Evolutionary conservation across 1,140 invertebrate genomes (phyloP).

Genomic region (Aphelinus certus): DNA sequence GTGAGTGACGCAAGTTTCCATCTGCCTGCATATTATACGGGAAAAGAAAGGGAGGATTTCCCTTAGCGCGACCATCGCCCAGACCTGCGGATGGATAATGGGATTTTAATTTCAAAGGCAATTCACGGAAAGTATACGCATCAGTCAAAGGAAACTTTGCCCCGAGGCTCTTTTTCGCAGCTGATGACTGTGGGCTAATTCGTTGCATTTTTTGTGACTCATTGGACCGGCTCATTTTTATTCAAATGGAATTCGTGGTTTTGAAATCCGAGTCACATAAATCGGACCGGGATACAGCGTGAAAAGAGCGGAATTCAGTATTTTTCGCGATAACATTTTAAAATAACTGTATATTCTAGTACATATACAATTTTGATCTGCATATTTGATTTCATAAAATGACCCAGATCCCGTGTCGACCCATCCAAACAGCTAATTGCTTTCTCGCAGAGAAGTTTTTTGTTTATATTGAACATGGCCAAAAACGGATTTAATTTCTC

Average conservation of each 20-base stretch:
- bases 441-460: too few species aligned
- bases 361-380: too few species aligned
- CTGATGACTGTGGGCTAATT: not conserved
- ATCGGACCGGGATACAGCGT: too few species aligned
- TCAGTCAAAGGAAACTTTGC: constrained; percentile 16
- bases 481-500: too few species aligned
- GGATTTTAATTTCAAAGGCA: constrained; percentile 35
- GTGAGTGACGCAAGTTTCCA: constrained; percentile 1
- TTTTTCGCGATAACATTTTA: too few species aligned
- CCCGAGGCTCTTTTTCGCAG: not conserved
- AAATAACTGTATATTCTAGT: too few species aligned
- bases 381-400: too few species aligned
- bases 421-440: too few species aligned
- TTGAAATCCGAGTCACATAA: not conserved
- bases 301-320: too few species aligned
- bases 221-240: constrained; percentile 7
- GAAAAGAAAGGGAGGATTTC: constrained; percentile 7
- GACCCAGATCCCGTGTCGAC: too few species aligned
- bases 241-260: not conserved
- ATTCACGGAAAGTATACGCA: not conserved
- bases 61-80: not conserved
- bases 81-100: constrained; percentile 22
- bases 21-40: constrained; percentile 12
- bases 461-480: too few species aligned
- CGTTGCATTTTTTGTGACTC: constrained; percentile 14